A percentile compares a stretch with the other conserved stretches of the same genome.
Evolutionary conservation across 23 tunicate genomes (phyloP).

Genomic region (Phallusia fumigata): DNA sequence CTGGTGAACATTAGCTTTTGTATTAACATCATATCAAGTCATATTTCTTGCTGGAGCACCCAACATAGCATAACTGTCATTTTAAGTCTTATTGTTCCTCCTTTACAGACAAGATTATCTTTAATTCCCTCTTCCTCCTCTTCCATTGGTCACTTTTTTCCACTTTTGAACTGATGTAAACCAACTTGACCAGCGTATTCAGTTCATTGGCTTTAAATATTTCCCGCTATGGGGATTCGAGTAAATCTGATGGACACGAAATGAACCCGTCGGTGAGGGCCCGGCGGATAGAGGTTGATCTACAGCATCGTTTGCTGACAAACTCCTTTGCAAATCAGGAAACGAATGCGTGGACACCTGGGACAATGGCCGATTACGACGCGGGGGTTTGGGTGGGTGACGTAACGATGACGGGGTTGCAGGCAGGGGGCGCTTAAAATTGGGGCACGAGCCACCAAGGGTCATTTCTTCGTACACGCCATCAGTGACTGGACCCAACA

Average conservation of each 20-base stretch:
- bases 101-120: too few species aligned
- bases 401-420: background rate
- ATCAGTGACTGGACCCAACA: background rate
- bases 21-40: too few species aligned
- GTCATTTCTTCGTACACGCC: conserved; percentile 8
- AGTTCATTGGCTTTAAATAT: background rate
- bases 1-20: too few species aligned
- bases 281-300: background rate
- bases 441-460: background rate
- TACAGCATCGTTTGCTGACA: background rate
- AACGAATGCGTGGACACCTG: background rate
- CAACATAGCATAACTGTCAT: too few species aligned
- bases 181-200: background rate
- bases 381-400: background rate
- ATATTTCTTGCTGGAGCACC: too few species aligned
- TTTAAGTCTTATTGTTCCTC: too few species aligned
- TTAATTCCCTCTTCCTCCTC: background rate
- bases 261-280: background rate
- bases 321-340: background rate
- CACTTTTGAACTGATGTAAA: too few species aligned
- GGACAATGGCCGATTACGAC: background rate
- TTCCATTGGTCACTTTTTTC: too few species aligned
- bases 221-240: conserved; percentile 5
- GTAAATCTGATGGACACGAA: background rate
- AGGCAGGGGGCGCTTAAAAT: background rate